A percentile compares a stretch with the other conserved stretches of the same genome.
Conservation (phyloP, 2,888 invertebrate genomes). For the Trisateles emortualis region DNA sequence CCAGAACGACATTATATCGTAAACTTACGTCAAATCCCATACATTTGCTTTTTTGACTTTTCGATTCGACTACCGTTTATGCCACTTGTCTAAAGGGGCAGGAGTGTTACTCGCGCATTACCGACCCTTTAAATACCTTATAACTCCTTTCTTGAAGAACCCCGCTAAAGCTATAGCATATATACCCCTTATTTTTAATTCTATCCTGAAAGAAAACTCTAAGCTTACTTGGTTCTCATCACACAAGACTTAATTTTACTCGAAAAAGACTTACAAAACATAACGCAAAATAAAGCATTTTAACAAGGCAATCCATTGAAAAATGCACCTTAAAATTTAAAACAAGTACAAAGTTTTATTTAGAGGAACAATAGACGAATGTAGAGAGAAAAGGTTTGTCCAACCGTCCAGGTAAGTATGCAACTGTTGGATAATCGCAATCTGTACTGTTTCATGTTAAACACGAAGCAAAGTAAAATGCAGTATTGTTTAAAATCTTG, state of each 20-base stretch:
- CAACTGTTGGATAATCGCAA: slow-evolving; percentile 10
- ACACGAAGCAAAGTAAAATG: not conserved
- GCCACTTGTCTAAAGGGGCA: too few species aligned
- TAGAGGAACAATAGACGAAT: slow-evolving; percentile 15
- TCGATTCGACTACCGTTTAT: too few species aligned
- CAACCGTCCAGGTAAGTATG: slow-evolving; percentile 7
- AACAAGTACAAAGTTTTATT: slow-evolving; percentile 11
- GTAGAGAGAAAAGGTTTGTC: slow-evolving; percentile 7
- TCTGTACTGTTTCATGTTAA: not conserved
- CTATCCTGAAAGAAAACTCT: too few species aligned
- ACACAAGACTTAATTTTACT: too few species aligned
- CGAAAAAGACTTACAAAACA: not conserved
- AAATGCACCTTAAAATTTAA: slow-evolving; percentile 2
- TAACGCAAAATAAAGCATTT: not conserved
- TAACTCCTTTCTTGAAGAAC: too few species aligned
- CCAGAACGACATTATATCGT: too few species aligned
- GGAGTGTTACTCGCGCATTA: too few species aligned
- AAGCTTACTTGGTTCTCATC: not conserved
- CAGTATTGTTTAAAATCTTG: slow-evolving; percentile 38
- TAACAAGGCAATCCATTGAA: not conserved
- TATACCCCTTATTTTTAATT: too few species aligned
- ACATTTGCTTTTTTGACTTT: too few species aligned
- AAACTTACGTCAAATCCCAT: too few species aligned
- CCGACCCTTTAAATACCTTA: too few species aligned
- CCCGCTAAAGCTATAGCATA: too few species aligned